A percentile compares a stretch with the other conserved stretches of the same genome.
phyloP scores from a whole-genome alignment of 2,113 vertebrate species.

The Fukomys damarensis region DNA sequence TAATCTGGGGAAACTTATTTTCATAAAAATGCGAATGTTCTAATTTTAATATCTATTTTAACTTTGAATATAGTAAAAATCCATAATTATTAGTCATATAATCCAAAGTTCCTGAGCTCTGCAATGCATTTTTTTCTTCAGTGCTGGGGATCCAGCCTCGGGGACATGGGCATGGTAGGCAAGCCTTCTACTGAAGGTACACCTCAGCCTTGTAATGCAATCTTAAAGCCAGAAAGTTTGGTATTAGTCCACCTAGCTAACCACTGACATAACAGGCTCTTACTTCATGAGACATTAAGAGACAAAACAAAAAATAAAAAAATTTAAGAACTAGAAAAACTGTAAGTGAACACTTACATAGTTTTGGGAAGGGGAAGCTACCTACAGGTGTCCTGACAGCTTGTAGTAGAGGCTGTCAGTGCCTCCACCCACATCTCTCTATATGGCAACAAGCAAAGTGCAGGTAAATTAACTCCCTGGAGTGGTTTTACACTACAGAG shows the following conservation, averaged over 20 bases:
- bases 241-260: not conserved
- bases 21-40: conserved; percentile 13
- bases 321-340: not conserved
- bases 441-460: not conserved
- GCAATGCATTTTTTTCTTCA: not conserved
- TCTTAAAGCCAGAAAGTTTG: not conserved
- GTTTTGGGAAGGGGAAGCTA: not conserved
- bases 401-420: not conserved
- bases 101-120: conserved; percentile 23
- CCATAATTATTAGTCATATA: not conserved
- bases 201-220: not conserved
- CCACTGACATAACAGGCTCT: not conserved
- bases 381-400: not conserved
- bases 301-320: not conserved
- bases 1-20: conserved; percentile 23
- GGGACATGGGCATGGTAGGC: no score
- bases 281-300: not conserved
- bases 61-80: not conserved
- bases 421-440: not conserved
- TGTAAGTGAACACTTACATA: not conserved
- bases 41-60: conserved; percentile 38
- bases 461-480: not conserved
- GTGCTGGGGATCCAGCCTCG: not conserved
- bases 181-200: not conserved
- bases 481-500: no score